Conservation (phyloP, 1,140 invertebrate genomes). For the Spodoptera litura region DNA sequence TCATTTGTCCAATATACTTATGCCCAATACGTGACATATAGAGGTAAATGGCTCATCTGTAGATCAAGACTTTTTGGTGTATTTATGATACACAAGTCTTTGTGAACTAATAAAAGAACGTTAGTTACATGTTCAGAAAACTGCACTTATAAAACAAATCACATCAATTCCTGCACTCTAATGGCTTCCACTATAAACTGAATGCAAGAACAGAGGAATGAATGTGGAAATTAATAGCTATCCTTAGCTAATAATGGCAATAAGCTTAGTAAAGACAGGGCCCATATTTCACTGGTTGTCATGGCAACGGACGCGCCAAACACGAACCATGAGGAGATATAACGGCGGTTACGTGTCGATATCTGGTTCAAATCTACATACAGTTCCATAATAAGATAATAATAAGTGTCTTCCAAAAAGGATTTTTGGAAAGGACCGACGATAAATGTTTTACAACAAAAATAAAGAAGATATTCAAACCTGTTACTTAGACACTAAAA, state of each 20-base stretch:
- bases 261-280: conserved; percentile 71
- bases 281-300: conserved; percentile 78
- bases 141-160: conserved; percentile 9
- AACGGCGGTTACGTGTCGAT: conserved; percentile 30
- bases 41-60: not conserved
- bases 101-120: not conserved
- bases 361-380: conserved; percentile 28
- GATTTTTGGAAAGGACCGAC: conserved; percentile 16
- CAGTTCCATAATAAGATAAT: conserved; percentile 24
- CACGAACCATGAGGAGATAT: conserved; percentile 53
- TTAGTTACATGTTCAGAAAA: conserved; percentile 6
- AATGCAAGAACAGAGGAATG: conserved; percentile 23
- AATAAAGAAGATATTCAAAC: conserved; percentile 2
- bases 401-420: conserved; percentile 12
- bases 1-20: too few species aligned
- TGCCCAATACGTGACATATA: too few species aligned
- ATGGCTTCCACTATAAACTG: conserved; percentile 14
- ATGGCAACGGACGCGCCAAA: conserved; percentile 76
- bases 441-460: conserved; percentile 12
- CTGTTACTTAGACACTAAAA: conserved; percentile 11
- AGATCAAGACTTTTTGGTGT: conserved; percentile 7
- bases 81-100: conserved; percentile 14
- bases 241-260: conserved; percentile 76
- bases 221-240: conserved; percentile 71
- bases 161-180: conserved; percentile 19